Base-by-base conservation (phyloP, 2,888 invertebrate species). In the Meteorus cinctellus region DNA sequence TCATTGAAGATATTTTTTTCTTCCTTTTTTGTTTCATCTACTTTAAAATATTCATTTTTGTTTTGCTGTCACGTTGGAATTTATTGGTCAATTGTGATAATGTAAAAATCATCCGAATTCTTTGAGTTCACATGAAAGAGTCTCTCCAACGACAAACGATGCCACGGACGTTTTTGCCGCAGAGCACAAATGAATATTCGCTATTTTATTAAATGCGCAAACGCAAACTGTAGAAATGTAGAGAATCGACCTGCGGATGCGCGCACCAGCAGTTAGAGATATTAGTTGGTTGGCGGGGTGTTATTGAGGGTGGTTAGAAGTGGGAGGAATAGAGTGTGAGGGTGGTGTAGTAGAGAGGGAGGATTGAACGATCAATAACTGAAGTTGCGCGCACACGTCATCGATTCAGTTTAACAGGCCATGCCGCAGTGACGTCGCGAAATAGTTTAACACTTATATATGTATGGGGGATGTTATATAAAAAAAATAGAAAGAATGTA, bases 191-290 rank as follows among this genome's bases (percentile, higher is more conserved):
- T 74, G 62, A 74, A 51, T 74, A 45, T 59, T 45, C 10, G 48
- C 51, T 76, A 45, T 4, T 29, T 41, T 63, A 12, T 10, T 16
- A 4, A 69, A 31, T 72, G 70, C 77, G 79, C 77, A 62, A 68
- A 65, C 75, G 81, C 81, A 79, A 80, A 79, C 78, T 80, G 81
- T 77, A 77, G 74, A 75, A 74, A 81, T 81, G 80, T 78, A 77
- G 80, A 77, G 80, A 76, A 77, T 84, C 81, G 81, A 80, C 77
- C 81, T 80, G 80, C 80, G 79, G 75, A 79, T 81, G 81, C 81
- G 81, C 81, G 79, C 78, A 78, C 72, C 76, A 78, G 74, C 74
- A 78, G 75, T 67, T 77, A 76, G 74, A 77, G 78, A 78, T 80
- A 77, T 75, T 51, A 69, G 62, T 70, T 72, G 68, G 63, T 65